Conservation (phyloP, 2,113 vertebrate species). For the Oncorhynchus mykiss region DNA sequence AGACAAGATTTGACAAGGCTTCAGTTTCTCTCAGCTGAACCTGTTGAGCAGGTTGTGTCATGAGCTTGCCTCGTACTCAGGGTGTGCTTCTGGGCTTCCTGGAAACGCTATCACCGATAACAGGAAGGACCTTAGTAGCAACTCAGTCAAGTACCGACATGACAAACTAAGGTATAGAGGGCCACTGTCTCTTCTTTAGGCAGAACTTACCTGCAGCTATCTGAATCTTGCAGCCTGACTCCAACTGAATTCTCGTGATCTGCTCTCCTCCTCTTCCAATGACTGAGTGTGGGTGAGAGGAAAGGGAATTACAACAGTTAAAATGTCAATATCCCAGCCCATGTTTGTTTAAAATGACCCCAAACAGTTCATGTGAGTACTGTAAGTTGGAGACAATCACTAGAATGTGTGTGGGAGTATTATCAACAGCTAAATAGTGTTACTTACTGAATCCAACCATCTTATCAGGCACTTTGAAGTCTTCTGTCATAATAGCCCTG, state of each 20-base stretch:
- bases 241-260: constrained; percentile 97
- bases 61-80: not conserved
- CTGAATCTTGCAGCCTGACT: constrained; percentile 99
- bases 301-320: not conserved
- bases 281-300: constrained; percentile 72
- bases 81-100: not conserved
- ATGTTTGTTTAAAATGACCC: constrained; percentile 20
- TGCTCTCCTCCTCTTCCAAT: constrained; percentile 98
- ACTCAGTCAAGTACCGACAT: not conserved
- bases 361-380: constrained; percentile 41
- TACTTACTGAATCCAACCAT: constrained; percentile 99
- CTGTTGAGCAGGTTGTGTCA: not conserved
- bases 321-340: not conserved
- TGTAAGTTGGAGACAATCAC: constrained; percentile 22
- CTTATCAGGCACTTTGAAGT: constrained; percentile 99
- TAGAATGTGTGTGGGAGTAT: constrained; percentile 1
- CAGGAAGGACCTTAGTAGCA: not conserved
- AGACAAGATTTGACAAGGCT: not conserved
- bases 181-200: not conserved
- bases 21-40: not conserved
- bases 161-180: not conserved
- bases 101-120: not conserved
- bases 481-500: constrained; percentile 97
- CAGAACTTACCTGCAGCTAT: constrained; percentile 88
- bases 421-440: constrained; percentile 36